phyloP scores from a whole-genome alignment of 2,113 vertebrate genomes.

The Coptodon bakossiorum region DNA sequence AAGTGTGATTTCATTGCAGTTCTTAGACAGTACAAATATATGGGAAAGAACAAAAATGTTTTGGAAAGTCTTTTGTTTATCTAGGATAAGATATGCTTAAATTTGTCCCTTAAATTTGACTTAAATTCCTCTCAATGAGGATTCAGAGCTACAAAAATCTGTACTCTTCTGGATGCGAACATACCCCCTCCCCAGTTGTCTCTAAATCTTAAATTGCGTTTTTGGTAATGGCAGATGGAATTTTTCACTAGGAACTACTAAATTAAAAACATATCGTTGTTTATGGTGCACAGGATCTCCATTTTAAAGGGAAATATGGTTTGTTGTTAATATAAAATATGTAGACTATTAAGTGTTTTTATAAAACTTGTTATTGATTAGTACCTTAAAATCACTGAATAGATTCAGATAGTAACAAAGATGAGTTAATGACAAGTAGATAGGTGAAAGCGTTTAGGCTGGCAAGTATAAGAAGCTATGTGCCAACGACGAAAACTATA shows the following conservation, averaged over 20 bases:
- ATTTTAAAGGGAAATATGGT: background rate
- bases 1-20: background rate
- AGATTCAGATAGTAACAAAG: background rate
- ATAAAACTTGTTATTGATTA: background rate
- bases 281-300: background rate
- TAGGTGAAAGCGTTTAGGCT: background rate
- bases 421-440: background rate
- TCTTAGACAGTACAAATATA: background rate
- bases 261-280: fast-evolving
- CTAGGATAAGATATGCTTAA: background rate
- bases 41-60: background rate
- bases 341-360: background rate
- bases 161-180: background rate
- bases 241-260: background rate
- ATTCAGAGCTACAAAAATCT: background rate
- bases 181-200: fast-evolving
- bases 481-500: fast-evolving
- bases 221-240: background rate
- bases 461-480: background rate
- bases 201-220: background rate
- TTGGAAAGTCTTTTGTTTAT: background rate
- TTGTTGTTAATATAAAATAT: background rate
- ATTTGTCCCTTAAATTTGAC: background rate
- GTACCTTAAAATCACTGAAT: background rate
- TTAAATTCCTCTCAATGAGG: background rate